Evolutionary conservation across 2,797 vertebrate species (phyloP).

Genomic region (Myotis myotis): DNA sequence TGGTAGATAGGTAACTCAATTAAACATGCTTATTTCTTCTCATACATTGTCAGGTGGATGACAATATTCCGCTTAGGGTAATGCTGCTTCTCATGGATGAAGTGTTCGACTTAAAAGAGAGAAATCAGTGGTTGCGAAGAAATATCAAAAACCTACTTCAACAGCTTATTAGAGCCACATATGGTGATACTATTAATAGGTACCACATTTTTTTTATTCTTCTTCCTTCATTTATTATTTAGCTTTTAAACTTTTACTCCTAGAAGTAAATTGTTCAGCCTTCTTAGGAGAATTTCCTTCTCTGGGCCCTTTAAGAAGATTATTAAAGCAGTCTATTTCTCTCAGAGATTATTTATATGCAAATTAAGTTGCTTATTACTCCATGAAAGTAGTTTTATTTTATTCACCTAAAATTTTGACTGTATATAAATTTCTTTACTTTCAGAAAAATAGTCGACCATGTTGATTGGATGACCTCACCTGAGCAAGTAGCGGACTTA

Average conservation of each 20-base stretch:
- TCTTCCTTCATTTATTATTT: not conserved
- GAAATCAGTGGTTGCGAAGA: constrained; percentile 97
- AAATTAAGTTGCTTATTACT: constrained; percentile 17
- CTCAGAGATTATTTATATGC: not conserved
- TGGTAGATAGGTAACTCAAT: not conserved
- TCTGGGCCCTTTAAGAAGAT: not conserved
- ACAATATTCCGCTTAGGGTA: constrained; percentile 96
- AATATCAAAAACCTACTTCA: constrained; percentile 99
- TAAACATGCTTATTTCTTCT: not conserved
- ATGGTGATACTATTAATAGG: constrained; percentile 98
- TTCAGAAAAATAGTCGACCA: constrained; percentile 99
- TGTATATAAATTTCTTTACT: constrained; percentile 64
- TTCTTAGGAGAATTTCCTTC: not conserved
- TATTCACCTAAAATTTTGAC: constrained; percentile 23
- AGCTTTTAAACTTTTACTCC: not conserved
- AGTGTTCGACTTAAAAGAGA: constrained; percentile 98
- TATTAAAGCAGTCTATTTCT: not conserved
- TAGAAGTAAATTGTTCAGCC: not conserved
- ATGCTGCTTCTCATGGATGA: constrained; percentile 99
- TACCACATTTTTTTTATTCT: constrained; percentile 68
- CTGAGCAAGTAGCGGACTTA: constrained; percentile 97
- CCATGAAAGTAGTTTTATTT: not conserved
- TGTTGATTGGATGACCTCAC: constrained; percentile 97
- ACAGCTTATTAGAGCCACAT: constrained; percentile 96
- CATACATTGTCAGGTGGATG: constrained; percentile 91